These are phyloP conservation scores for Nycticorax nycticorax DNA, from an alignment of 2,113 vertebrate genomes.

Conservation along the genomic window DNA sequence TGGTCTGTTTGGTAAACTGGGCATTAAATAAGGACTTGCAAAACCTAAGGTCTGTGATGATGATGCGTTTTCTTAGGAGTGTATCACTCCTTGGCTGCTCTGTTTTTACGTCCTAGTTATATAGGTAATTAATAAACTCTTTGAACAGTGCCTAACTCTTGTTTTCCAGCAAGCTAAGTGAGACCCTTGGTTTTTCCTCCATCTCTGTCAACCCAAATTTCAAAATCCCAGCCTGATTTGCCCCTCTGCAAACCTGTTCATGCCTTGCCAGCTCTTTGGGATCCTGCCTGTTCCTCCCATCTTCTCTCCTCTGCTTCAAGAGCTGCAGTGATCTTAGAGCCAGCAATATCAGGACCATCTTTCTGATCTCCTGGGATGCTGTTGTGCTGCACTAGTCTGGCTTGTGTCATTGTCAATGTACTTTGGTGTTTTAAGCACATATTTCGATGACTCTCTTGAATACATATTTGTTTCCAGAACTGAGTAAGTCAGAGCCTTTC, in stretches of 20 bases:
- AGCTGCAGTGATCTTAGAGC: background rate
- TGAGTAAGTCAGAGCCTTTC: background rate
- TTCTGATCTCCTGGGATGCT: background rate
- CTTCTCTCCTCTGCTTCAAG: background rate
- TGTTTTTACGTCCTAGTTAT: background rate
- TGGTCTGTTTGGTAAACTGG: background rate
- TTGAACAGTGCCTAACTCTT: background rate
- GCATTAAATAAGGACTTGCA: background rate
- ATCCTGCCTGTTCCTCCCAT: background rate
- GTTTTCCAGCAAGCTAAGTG: background rate
- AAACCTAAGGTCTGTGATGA: background rate
- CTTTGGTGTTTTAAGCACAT: background rate
- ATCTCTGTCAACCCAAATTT: background rate
- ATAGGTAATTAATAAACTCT: background rate
- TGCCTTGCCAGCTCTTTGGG: background rate
- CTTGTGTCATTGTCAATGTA: background rate
- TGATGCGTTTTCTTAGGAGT: background rate
- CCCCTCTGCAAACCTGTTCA: background rate
- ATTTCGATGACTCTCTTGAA: background rate
- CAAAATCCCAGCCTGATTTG: background rate
- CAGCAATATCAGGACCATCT: too few species aligned
- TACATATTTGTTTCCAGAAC: background rate
- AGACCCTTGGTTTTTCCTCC: background rate
- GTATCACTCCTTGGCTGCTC: background rate
- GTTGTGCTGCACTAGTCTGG: background rate